Percentiles rank a stretch among this genome's conserved stretches.
These are phyloP conservation scores for Lydus trimaculatus DNA, from an alignment of 2,888 invertebrate species.

Conservation along the genomic window DNA sequence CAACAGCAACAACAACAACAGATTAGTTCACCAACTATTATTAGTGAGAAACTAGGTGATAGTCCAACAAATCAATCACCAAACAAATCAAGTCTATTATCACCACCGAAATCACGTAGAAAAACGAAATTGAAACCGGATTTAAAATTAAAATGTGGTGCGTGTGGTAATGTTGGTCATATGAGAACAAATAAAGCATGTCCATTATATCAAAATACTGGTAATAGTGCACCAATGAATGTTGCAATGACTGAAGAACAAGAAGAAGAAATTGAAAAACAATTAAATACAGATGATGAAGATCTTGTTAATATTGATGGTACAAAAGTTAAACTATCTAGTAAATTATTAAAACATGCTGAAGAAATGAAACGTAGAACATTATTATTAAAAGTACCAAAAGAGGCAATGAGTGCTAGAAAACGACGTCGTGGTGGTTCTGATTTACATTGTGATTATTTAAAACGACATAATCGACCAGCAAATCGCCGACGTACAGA, in stretches of 20 bases:
- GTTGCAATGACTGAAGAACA: slow-evolving; percentile 82
- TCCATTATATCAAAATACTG: slow-evolving; percentile 84
- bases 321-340: slow-evolving; percentile 90
- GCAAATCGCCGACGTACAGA: slow-evolving; percentile 93
- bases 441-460: slow-evolving; percentile 86
- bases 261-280: slow-evolving; percentile 80
- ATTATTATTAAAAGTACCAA: slow-evolving; percentile 79
- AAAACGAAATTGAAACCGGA: slow-evolving; percentile 89
- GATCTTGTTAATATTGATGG: slow-evolving; percentile 94
- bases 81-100: slow-evolving; percentile 58
- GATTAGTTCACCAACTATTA: background rate
- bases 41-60: slow-evolving; percentile 21
- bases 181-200: slow-evolving; percentile 97
- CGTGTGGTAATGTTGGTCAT: slow-evolving; percentile 88
- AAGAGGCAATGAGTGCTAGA: slow-evolving; percentile 69
- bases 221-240: slow-evolving; percentile 64
- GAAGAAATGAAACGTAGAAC: slow-evolving; percentile 86
- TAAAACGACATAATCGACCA: slow-evolving; percentile 81
- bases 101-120: slow-evolving; percentile 72
- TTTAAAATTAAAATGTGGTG: slow-evolving; percentile 93
- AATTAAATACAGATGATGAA: slow-evolving; percentile 80
- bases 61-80: slow-evolving; percentile 48
- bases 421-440: slow-evolving; percentile 73
- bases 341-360: slow-evolving; percentile 87
- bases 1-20: background rate